phyloP scores from a whole-genome alignment of 2,797 vertebrate genomes.

The Euphonia xanthogaster region DNA sequence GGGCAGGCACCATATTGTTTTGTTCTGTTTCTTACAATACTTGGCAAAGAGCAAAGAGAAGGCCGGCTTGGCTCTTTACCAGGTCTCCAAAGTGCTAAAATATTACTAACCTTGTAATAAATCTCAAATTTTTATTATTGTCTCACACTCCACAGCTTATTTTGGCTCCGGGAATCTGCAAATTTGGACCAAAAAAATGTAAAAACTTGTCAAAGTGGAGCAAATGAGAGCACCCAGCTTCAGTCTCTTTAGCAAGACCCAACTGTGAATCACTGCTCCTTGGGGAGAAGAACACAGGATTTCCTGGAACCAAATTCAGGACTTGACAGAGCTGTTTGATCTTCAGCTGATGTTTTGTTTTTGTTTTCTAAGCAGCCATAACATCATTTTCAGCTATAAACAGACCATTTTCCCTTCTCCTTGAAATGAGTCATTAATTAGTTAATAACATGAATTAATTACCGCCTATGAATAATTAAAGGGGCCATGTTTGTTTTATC shows the following conservation, averaged over 20 bases:
- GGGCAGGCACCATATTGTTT: background rate
- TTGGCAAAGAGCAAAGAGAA: constrained; percentile 17
- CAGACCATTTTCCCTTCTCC: background rate
- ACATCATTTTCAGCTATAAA: constrained; percentile 9
- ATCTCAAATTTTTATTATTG: constrained; percentile 17
- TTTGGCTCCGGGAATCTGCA: constrained; percentile 19
- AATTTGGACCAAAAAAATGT: constrained; percentile 3
- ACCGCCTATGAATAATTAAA: background rate
- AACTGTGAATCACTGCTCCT: background rate
- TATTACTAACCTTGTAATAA: constrained; percentile 3
- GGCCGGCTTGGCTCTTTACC: background rate
- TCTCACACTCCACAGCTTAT: background rate
- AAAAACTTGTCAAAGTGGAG: background rate
- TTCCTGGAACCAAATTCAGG: constrained; percentile 44
- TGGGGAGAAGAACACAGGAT: background rate
- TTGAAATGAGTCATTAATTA: constrained; percentile 12
- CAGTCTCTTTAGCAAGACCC: constrained; percentile 6
- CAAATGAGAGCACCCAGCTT: constrained; percentile 26
- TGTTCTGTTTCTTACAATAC: background rate
- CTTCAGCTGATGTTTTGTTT: background rate
- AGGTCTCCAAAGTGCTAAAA: constrained; percentile 36
- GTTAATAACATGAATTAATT: constrained; percentile 16
- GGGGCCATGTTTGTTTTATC: background rate
- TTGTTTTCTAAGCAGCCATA: constrained; percentile 35
- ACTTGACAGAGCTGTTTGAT: constrained; percentile 28